These are phyloP conservation scores for Ranitomeya imitator DNA, from an alignment of 2,113 vertebrate species.

Conservation along the genomic window DNA sequence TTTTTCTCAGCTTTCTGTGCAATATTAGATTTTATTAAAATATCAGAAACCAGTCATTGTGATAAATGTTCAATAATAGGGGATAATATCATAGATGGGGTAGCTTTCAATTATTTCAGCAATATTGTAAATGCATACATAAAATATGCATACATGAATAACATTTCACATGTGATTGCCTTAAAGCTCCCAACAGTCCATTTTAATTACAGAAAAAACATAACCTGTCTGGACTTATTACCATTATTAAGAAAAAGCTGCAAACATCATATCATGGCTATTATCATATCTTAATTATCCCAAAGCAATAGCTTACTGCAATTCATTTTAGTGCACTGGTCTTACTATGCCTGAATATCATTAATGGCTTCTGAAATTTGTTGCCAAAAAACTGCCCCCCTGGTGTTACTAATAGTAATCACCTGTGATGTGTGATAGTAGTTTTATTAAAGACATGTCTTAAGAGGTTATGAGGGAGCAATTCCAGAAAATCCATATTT, in stretches of 20 bases:
- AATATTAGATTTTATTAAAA: not conserved
- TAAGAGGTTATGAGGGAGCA: not conserved
- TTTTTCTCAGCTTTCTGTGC: not conserved
- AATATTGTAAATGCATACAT: not conserved
- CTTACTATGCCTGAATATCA: not conserved
- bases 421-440: not conserved
- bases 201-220: not conserved
- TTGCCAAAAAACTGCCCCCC: constrained; percentile 8
- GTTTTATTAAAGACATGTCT: not conserved
- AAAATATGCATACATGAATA: not conserved
- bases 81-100: not conserved
- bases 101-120: not conserved
- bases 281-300: constrained; percentile 2
- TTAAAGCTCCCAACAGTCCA: not conserved
- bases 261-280: not conserved
- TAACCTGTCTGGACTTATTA: not conserved
- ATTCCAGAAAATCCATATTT: constrained; percentile 6
- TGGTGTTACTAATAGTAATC: constrained; percentile 11
- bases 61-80: not conserved
- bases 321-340: not conserved
- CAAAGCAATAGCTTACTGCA: not conserved
- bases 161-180: not conserved
- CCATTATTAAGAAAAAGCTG: not conserved
- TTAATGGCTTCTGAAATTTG: not conserved
- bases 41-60: not conserved